phyloP scores from a whole-genome alignment of 2,888 invertebrate genomes.

The Drosophila vallismaia region DNA sequence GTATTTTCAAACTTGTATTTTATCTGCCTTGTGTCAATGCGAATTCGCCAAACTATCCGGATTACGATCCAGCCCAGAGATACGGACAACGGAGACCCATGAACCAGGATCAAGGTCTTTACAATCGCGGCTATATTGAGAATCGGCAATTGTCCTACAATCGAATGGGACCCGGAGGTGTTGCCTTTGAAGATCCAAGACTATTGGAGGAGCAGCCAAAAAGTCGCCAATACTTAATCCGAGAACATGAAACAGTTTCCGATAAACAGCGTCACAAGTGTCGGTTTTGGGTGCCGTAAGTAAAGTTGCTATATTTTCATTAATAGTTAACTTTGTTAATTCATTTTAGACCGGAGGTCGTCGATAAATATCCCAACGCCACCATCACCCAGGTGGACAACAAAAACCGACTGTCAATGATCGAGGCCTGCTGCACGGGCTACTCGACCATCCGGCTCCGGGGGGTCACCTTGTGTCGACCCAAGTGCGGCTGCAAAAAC shows the following conservation, averaged over 20 bases:
- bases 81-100: conserved; percentile 29
- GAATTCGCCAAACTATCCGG: conserved; percentile 44
- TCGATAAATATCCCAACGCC: conserved; percentile 71
- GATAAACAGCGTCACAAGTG: conserved; percentile 66
- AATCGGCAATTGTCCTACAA: conserved; percentile 43
- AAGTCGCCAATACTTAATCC: conserved; percentile 47
- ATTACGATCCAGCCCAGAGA: conserved; percentile 49
- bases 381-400: conserved; percentile 79
- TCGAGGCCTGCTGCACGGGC: conserved; percentile 90
- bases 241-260: conserved; percentile 45
- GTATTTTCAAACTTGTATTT: conserved; percentile 25
- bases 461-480: conserved; percentile 68
- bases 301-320: conserved; percentile 20
- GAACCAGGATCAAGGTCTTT: conserved; percentile 24
- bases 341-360: conserved; percentile 61
- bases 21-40: conserved; percentile 19
- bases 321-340: background rate
- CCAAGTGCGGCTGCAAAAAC: conserved; percentile 78
- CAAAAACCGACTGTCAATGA: conserved; percentile 86
- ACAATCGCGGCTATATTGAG: conserved; percentile 21
- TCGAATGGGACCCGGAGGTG: conserved; percentile 28
- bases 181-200: conserved; percentile 22
- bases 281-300: conserved; percentile 81
- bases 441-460: conserved; percentile 82
- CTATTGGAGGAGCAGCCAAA: conserved; percentile 15